Evolutionary conservation across 2,113 vertebrate species (phyloP).

Genomic region (Lipophrys pholis): DNA sequence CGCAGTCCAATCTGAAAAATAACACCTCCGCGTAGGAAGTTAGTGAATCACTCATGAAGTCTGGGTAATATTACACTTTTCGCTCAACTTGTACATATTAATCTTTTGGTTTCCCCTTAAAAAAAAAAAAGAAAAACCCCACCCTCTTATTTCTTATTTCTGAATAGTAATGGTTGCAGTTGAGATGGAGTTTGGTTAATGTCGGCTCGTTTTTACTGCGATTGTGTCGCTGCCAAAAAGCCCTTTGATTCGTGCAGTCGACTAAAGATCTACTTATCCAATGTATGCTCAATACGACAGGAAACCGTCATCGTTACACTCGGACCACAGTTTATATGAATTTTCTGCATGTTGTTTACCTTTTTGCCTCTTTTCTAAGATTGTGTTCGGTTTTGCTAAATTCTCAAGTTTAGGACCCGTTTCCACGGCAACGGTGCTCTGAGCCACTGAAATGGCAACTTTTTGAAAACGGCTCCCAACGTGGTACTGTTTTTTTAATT

Average conservation of each 20-base stretch:
- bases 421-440: too few relatives aligned
- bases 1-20: neutral
- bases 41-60: neutral
- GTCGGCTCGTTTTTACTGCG: constrained; percentile 12
- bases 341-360: too few relatives aligned
- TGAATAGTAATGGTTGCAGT: neutral
- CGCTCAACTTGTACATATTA: neutral
- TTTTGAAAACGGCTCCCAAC: too few relatives aligned
- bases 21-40: neutral
- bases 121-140: neutral
- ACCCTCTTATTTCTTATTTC: neutral
- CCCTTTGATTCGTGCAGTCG: constrained; percentile 32
- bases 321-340: too few relatives aligned
- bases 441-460: too few relatives aligned
- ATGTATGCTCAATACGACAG: constrained; percentile 33
- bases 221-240: constrained; percentile 45
- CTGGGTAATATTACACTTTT: neutral
- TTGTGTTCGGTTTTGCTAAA: too few relatives aligned
- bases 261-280: neutral
- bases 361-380: too few relatives aligned
- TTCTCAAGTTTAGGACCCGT: neutral
- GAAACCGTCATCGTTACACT: neutral
- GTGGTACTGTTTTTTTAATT: neutral
- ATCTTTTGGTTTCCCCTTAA: neutral
- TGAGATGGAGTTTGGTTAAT: too few relatives aligned